phyloP scores from a whole-genome alignment of 2,113 vertebrate species.

The Anoplopoma fimbria region DNA sequence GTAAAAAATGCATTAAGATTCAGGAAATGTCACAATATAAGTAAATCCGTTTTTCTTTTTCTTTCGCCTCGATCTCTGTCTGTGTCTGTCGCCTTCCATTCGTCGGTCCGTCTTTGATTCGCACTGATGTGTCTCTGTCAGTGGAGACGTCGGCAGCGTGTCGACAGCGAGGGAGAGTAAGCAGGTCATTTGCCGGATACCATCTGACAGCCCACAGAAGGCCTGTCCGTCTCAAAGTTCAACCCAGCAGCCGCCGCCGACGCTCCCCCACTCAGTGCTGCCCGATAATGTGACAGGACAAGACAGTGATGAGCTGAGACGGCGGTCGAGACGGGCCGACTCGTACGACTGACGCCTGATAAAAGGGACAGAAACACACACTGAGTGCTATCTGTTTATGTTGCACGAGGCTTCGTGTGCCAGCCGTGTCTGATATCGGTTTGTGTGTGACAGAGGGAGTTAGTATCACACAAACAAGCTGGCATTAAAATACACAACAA shows the following conservation, averaged over 20 bases:
- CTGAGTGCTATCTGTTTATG: slow-evolving; percentile 5
- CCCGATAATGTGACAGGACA: slow-evolving; percentile 70
- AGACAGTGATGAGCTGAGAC: slow-evolving; percentile 67
- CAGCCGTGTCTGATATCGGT: neutral
- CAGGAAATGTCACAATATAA: neutral
- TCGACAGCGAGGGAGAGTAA: slow-evolving; percentile 52
- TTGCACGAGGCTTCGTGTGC: neutral
- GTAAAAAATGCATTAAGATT: neutral
- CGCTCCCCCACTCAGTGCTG: slow-evolving; percentile 16
- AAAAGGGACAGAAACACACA: slow-evolving; percentile 50
- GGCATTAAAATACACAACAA: slow-evolving; percentile 31
- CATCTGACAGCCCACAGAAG: slow-evolving; percentile 75
- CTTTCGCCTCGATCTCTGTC: neutral
- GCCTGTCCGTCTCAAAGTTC: slow-evolving; percentile 70
- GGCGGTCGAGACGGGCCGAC: slow-evolving; percentile 21
- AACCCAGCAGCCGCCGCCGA: slow-evolving; percentile 9
- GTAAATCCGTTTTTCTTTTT: neutral
- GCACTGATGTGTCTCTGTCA: slow-evolving; percentile 57
- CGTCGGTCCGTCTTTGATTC: slow-evolving; percentile 21
- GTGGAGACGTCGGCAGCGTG: slow-evolving; percentile 23
- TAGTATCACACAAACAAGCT: slow-evolving; percentile 29
- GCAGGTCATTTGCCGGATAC: slow-evolving; percentile 65
- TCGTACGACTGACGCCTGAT: slow-evolving; percentile 35
- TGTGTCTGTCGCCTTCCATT: slow-evolving; percentile 44
- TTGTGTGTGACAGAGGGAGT: slow-evolving; percentile 22